A percentile compares a stretch with the other conserved stretches of the same genome.
phyloP scores from a whole-genome alignment of 2,797 vertebrate genomes.

The Fringilla coelebs region DNA sequence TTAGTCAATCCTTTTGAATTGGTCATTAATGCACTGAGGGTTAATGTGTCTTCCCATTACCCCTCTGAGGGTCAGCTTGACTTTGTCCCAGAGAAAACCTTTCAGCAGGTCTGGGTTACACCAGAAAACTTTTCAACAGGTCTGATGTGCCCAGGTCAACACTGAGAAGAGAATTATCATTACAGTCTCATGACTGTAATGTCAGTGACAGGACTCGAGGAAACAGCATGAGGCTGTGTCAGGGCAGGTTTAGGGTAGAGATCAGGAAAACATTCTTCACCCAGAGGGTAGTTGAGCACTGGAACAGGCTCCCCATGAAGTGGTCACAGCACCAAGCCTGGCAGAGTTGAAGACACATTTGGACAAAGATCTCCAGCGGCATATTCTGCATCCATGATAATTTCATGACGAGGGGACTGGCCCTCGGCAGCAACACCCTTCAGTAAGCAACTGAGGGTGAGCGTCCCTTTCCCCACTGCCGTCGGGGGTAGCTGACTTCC shows the following conservation, averaged over 20 bases:
- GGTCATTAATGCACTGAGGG: background rate
- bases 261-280: background rate
- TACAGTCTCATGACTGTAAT: background rate
- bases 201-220: background rate
- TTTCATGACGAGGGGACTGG: background rate
- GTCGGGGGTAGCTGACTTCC: background rate
- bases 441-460: background rate
- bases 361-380: background rate
- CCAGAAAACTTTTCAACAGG: background rate
- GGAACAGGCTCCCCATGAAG: background rate
- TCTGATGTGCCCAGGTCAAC: background rate
- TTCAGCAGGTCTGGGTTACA: fast-evolving
- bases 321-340: background rate
- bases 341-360: too few species aligned
- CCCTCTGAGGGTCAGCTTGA: background rate
- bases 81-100: background rate
- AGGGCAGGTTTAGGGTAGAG: background rate
- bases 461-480: fast-evolving
- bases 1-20: background rate
- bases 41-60: background rate
- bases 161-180: background rate
- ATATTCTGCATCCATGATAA: background rate
- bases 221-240: background rate
- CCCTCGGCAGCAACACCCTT: background rate
- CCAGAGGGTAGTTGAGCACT: background rate